A percentile compares a stretch with the other conserved stretches of the same genome.
These are phyloP conservation scores for Sorex fumeus DNA, from an alignment of 2,113 vertebrate species.

Conservation along the genomic window DNA sequence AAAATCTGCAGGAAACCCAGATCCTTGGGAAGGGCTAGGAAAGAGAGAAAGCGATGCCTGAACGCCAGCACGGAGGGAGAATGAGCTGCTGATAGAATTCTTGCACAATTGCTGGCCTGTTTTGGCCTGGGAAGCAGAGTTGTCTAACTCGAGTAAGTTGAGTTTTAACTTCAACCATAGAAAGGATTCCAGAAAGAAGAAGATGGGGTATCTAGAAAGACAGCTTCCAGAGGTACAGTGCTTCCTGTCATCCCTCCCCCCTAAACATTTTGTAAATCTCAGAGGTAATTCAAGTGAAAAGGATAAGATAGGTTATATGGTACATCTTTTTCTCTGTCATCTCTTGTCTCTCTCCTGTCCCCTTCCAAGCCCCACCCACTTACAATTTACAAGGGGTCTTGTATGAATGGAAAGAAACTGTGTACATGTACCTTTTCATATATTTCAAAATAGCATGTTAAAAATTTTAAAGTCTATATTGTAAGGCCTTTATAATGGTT, in stretches of 20 bases:
- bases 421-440: not conserved
- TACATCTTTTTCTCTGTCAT: not conserved
- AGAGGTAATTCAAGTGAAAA: not conserved
- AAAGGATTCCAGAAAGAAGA: not conserved
- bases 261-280: not conserved
- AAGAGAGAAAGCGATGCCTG: not conserved
- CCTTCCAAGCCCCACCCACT: too few species aligned
- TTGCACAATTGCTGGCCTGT: not conserved
- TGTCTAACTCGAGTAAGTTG: not conserved
- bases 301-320: not conserved
- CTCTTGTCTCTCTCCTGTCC: not conserved
- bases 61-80: not conserved
- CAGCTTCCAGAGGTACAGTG: not conserved
- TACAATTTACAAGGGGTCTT: not conserved
- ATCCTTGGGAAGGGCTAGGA: not conserved
- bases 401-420: not conserved
- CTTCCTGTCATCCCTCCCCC: not conserved
- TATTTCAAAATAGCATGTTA: not conserved
- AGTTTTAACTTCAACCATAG: conserved; percentile 16
- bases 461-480: not conserved
- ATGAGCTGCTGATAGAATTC: conserved; percentile 43
- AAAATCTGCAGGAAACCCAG: not conserved
- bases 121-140: not conserved
- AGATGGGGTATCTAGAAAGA: conserved; percentile 2
- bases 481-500: not conserved